Base-by-base conservation (phyloP, 2,888 invertebrate species). In the Cremastobaeus sp. region DNA sequence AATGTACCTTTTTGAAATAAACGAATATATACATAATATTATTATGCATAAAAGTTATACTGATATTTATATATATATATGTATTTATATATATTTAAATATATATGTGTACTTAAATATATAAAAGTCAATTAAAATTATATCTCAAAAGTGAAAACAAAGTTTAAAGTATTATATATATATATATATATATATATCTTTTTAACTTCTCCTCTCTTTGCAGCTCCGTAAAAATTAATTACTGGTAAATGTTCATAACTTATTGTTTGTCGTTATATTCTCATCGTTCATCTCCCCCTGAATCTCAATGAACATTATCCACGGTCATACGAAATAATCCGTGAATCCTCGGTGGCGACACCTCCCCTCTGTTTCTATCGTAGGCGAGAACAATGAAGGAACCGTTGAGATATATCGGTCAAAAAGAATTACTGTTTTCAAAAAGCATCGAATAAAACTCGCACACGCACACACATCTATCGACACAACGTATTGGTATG, bases 161-260 rank as follows among this genome's bases (percentile, higher is more conserved):
- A 83, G 83, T 84, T 85, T 83, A 82, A 81, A 76, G 81, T 82
- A n/a, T n/a, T n/a, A 80, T 82, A 78, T 79, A 77, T 81, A 80
- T 81, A 76, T 79, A 76, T 78, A 28, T 34, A 4, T 34, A 25
- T 57, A 18, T 45, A 32, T 32, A n/a, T 32, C 11, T 65, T 9
- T 43, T 34, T 20, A 41, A 52, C 52, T 37, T 34, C 32, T 62
- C 47, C 48, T 9, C 37, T 25, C 41, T 54, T 54, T 41, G 8
- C 35, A 64, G 17, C 15, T 45, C 35, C 35, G 30, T 37, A 15
- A 14, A 34, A 34, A 25, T 50, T 30, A 35, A 43, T 34, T 52
- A 64, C 34, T 64, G 43, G 32, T 62, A 34, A 25, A 41, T 34
- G 21, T 11, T 62, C 9, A 20, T 39, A 62, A 50, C 37, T 50